Conservation (phyloP, 2,888 invertebrate genomes). For the Sipha maydis region DNA sequence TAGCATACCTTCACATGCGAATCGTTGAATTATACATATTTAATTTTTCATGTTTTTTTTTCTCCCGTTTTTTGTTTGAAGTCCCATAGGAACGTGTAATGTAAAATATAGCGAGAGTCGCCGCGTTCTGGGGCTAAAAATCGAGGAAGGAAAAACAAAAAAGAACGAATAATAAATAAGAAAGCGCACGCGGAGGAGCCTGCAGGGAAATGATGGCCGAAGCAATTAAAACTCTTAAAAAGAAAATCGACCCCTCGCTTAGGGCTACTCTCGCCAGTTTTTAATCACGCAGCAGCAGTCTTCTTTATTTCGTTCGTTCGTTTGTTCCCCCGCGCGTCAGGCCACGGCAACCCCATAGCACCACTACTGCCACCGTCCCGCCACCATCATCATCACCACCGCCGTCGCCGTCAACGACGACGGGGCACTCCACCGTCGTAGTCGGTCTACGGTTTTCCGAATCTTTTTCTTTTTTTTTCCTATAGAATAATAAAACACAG, state of each 20-base stretch:
- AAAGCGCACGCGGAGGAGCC: constrained; percentile 63
- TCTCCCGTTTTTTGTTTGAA: constrained; percentile 41
- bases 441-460: constrained; percentile 61
- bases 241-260: constrained; percentile 66
- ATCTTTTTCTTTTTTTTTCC: constrained; percentile 62
- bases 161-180: constrained; percentile 64
- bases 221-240: constrained; percentile 67
- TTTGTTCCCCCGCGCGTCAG: constrained; percentile 55
- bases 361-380: neutral
- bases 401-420: neutral
- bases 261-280: constrained; percentile 62
- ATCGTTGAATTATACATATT: neutral
- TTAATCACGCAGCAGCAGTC: constrained; percentile 64
- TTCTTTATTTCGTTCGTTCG: constrained; percentile 62
- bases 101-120: constrained; percentile 47
- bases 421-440: constrained; percentile 30
- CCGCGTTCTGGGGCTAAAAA: constrained; percentile 58
- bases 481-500: constrained; percentile 36
- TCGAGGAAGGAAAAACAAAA: constrained; percentile 58
- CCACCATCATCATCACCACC: constrained; percentile 29
- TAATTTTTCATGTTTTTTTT: too few relatives aligned
- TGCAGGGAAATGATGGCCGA: constrained; percentile 66
- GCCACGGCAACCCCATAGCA: constrained; percentile 18
- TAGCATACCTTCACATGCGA: neutral
- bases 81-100: neutral